Evolutionary conservation across 2,113 vertebrate species (phyloP).

Genomic region (Chionodraco myersi): DNA sequence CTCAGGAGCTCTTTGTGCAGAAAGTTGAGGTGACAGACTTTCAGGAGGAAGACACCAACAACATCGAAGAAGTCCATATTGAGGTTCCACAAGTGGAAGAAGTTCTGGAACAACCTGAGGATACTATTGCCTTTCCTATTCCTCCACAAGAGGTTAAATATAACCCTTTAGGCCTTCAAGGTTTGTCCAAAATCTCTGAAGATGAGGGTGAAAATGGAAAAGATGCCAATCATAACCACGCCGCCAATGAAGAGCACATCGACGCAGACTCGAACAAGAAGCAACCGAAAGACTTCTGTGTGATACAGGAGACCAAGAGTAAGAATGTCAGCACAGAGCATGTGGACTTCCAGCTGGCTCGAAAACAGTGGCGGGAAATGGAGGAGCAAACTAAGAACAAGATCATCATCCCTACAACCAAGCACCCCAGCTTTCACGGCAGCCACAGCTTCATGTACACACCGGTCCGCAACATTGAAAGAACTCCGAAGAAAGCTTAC

Average conservation of each 20-base stretch:
- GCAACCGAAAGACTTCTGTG: conserved; percentile 85
- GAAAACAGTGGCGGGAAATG: conserved; percentile 85
- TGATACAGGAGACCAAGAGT: conserved; percentile 85
- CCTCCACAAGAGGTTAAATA: conserved; percentile 77
- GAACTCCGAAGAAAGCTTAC: conserved; percentile 71
- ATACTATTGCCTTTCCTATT: conserved; percentile 22
- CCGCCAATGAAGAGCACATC: conserved; percentile 39
- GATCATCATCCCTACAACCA: conserved; percentile 66
- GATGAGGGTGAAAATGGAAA: conserved; percentile 79
- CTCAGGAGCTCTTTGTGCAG: conserved; percentile 84
- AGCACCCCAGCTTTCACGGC: conserved; percentile 71
- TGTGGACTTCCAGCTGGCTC: conserved; percentile 84
- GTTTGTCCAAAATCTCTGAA: conserved; percentile 83
- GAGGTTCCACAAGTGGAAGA: conserved; percentile 70
- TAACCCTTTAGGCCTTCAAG: conserved; percentile 70
- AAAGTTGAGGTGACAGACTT: conserved; percentile 71
- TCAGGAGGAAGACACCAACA: conserved; percentile 43
- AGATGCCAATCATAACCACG: conserved; percentile 60
- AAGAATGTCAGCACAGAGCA: conserved; percentile 86
- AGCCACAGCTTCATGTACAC: conserved; percentile 86
- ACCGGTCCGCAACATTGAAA: conserved; percentile 83
- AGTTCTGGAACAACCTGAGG: conserved; percentile 77
- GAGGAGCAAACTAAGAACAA: conserved; percentile 84
- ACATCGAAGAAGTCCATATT: conserved; percentile 52
- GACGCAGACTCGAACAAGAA: conserved; percentile 76